Conservation (phyloP, 1,140 invertebrate genomes). For the Camponotus floridanus region DNA sequence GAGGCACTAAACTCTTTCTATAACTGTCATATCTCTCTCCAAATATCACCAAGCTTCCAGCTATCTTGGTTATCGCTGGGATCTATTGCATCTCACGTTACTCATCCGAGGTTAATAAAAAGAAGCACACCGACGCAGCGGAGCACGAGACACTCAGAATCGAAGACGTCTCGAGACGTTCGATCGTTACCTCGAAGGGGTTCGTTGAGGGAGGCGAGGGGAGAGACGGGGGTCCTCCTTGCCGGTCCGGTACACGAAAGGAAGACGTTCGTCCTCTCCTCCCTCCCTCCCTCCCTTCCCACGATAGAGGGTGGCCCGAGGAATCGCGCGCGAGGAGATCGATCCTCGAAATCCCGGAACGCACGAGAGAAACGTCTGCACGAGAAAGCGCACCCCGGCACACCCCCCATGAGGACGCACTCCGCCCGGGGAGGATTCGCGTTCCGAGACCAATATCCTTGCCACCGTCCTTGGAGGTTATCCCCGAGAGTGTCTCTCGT, state of each 20-base stretch:
- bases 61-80: background rate
- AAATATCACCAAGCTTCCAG: conserved; percentile 1
- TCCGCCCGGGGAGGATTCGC: conserved; percentile 59
- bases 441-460: conserved; percentile 60
- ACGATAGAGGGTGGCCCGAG: conserved; percentile 13
- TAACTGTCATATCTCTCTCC: background rate
- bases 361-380: conserved; percentile 67
- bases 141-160: conserved; percentile 45
- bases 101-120: conserved; percentile 46
- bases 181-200: conserved; percentile 42
- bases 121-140: conserved; percentile 9
- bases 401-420: conserved; percentile 66
- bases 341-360: conserved; percentile 63
- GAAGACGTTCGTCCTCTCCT: conserved; percentile 18
- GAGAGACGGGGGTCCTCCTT: conserved; percentile 14
- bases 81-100: conserved; percentile 42
- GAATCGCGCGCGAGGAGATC: conserved; percentile 47
- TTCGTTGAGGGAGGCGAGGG: background rate
- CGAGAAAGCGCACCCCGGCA: conserved; percentile 68
- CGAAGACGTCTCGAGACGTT: conserved; percentile 36
- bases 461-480: conserved; percentile 20
- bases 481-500: conserved; percentile 38
- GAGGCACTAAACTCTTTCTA: background rate
- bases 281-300: too few species aligned
- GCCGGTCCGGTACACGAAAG: conserved; percentile 8